Percentiles rank a stretch among this genome's conserved stretches.
phyloP scores from a whole-genome alignment of 1,140 invertebrate species.

The Andricus grossulariae region DNA sequence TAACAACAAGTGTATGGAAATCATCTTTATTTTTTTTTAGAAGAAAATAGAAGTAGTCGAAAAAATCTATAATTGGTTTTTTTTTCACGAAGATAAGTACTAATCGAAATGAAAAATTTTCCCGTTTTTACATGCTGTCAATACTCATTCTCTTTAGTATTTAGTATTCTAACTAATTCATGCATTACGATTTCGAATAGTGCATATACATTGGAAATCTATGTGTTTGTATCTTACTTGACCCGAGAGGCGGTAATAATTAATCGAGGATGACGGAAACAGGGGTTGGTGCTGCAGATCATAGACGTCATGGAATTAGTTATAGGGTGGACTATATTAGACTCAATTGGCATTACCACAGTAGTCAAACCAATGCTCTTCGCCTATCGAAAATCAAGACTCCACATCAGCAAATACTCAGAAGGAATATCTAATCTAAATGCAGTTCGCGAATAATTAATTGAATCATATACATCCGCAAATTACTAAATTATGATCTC shows the following conservation, averaged over 20 bases:
- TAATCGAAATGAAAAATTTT: too few species aligned
- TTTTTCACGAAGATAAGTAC: too few species aligned
- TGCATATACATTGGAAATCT: background rate
- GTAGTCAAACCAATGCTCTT: background rate
- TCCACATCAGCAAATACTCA: background rate
- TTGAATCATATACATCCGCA: too few species aligned
- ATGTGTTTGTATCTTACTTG: background rate
- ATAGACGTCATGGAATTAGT: background rate
- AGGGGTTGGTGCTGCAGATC: slow-evolving; percentile 1
- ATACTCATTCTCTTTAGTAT: too few species aligned
- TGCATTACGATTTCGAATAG: background rate
- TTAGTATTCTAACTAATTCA: too few species aligned
- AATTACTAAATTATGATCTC: too few species aligned
- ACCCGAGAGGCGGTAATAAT: background rate
- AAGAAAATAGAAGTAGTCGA: too few species aligned
- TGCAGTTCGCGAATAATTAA: background rate
- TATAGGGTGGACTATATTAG: background rate
- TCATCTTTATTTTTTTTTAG: too few species aligned
- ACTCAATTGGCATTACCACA: slow-evolving; percentile 12
- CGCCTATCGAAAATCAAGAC: background rate
- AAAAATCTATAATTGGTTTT: too few species aligned
- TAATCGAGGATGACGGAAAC: background rate
- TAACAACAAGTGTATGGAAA: too few species aligned
- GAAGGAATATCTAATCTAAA: background rate
- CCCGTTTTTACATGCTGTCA: too few species aligned